Evolutionary conservation across 2,113 vertebrate genomes (phyloP).

Genomic region (Microcebus griseorufus): DNA sequence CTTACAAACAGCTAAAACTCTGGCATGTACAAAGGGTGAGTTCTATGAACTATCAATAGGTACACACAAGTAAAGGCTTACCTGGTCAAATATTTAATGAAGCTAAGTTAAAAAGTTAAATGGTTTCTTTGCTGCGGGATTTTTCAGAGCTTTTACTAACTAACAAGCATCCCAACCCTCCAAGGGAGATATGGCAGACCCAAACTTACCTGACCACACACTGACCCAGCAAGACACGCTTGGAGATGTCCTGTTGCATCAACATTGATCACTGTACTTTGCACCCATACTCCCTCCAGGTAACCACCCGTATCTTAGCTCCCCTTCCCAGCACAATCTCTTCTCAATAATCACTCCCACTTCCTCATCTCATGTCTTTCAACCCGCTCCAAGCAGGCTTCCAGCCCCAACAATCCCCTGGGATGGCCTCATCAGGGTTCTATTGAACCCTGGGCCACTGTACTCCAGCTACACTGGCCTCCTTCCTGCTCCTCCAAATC

Average conservation of each 20-base stretch:
- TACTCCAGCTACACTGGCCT: neutral
- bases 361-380: neutral
- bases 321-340: neutral
- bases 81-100: neutral
- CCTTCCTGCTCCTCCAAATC: fast-evolving
- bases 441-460: neutral
- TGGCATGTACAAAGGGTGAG: neutral
- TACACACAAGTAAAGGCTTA: neutral
- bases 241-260: fast-evolving
- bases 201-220: too few species aligned
- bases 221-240: fast-evolving
- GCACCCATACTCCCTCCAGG: neutral
- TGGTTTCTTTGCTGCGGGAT: neutral
- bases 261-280: fast-evolving
- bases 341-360: neutral
- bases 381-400: neutral
- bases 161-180: neutral
- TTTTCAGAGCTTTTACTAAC: neutral
- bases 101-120: neutral
- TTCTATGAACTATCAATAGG: neutral
- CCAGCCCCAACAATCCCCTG: too few species aligned
- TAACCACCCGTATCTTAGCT: neutral
- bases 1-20: neutral
- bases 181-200: neutral
- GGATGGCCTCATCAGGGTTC: fast-evolving